These are phyloP conservation scores for Drosophila auraria DNA, from an alignment of 1,140 invertebrate genomes.

Conservation along the genomic window DNA sequence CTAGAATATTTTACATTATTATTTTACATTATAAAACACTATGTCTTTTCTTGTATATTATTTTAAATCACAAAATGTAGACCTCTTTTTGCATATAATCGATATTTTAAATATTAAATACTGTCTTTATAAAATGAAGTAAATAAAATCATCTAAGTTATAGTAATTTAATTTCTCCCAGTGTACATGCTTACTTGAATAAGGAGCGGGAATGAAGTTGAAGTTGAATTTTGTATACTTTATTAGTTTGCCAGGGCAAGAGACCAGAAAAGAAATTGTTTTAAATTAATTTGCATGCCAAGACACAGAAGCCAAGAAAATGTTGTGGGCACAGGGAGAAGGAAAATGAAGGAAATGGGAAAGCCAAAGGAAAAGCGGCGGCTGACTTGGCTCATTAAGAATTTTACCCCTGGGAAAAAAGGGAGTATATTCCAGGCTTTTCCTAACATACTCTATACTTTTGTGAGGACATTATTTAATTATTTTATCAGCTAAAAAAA, in stretches of 20 bases:
- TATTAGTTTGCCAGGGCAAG: conserved; percentile 63
- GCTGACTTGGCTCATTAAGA: conserved; percentile 52
- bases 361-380: conserved; percentile 17
- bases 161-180: not conserved
- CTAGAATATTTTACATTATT: too few relatives aligned
- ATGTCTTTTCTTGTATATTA: too few relatives aligned
- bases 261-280: conserved; percentile 72
- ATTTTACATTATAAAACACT: too few relatives aligned
- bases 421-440: conserved; percentile 2
- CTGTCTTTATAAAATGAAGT: too few relatives aligned
- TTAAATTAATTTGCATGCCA: conserved; percentile 76
- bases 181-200: not conserved
- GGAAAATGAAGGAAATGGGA: conserved; percentile 17
- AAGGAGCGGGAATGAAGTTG: conserved; percentile 15
- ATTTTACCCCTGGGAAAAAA: conserved; percentile 52
- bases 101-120: too few relatives aligned
- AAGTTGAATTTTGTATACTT: conserved; percentile 54
- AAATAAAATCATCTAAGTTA: not conserved
- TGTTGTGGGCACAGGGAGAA: not conserved
- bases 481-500: too few relatives aligned
- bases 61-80: too few relatives aligned
- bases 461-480: not conserved
- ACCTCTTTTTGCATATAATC: too few relatives aligned
- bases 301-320: conserved; percentile 47
- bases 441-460: not conserved